Percentiles rank a stretch among this genome's conserved stretches.
phyloP scores from a whole-genome alignment of 2,888 invertebrate species.

The Phlogophora meticulosa region DNA sequence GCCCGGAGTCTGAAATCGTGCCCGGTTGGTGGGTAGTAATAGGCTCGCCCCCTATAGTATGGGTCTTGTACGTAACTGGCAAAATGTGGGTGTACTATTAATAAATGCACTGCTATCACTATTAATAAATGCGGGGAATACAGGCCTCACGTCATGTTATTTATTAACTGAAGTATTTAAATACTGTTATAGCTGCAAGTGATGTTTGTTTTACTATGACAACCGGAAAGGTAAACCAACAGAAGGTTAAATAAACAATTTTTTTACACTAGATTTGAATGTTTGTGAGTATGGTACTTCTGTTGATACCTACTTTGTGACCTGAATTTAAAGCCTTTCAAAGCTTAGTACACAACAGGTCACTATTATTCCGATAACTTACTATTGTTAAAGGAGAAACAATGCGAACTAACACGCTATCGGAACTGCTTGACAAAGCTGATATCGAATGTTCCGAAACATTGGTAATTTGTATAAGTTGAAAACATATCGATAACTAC shows the following conservation, averaged over 20 bases:
- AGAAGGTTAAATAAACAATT: conserved; percentile 1
- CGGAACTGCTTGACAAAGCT: conserved; percentile 15
- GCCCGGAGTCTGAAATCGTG: no score
- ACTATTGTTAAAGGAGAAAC: conserved; percentile 37
- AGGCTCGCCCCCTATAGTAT: no score
- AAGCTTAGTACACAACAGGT: conserved; percentile 25
- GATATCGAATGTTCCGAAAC: conserved; percentile 11
- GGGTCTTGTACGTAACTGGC: no score
- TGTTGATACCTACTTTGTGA: neutral
- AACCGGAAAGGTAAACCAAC: neutral
- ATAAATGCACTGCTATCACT: no score
- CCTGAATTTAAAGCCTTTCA: conserved; percentile 11
- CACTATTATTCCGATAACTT: conserved; percentile 10
- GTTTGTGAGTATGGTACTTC: neutral
- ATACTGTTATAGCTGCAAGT: conserved; percentile 12
- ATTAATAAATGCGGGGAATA: no score
- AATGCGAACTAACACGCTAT: conserved; percentile 35
- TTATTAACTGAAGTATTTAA: conserved; percentile 15
- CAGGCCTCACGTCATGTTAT: neutral
- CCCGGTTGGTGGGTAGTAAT: no score
- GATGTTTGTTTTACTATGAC: neutral
- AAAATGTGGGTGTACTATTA: no score
- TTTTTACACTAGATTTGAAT: neutral
- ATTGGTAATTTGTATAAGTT: neutral
- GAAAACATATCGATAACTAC: neutral